Evolutionary conservation across 2,797 vertebrate species (phyloP).

Genomic region (Trematomus bernacchii): DNA sequence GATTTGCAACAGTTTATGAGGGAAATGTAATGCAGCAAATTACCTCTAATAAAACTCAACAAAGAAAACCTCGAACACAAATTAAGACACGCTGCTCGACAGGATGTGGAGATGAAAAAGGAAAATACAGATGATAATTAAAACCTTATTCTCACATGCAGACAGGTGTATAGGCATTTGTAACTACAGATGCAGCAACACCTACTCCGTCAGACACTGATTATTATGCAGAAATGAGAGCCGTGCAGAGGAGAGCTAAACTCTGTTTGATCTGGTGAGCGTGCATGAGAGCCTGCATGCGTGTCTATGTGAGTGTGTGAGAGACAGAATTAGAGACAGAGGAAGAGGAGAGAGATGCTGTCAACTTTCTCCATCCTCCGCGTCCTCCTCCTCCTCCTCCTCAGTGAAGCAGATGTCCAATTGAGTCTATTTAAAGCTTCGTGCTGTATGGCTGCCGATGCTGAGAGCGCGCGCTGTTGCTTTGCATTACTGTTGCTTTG

Average conservation of each 20-base stretch:
- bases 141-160: neutral
- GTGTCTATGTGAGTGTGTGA: slow-evolving; percentile 19
- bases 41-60: neutral
- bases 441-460: slow-evolving; percentile 60
- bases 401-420: slow-evolving; percentile 81
- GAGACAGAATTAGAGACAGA: slow-evolving; percentile 75
- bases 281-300: neutral
- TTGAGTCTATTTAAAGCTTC: slow-evolving; percentile 78
- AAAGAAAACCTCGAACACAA: neutral
- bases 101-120: neutral
- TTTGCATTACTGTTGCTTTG: slow-evolving; percentile 52
- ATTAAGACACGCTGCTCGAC: neutral
- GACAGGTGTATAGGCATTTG: slow-evolving; percentile 15
- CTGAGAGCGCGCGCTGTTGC: slow-evolving; percentile 62
- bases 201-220: slow-evolving; percentile 40
- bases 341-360: slow-evolving; percentile 71
- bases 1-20: neutral
- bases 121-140: slow-evolving; percentile 19
- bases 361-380: slow-evolving; percentile 71
- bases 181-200: slow-evolving; percentile 26
- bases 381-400: slow-evolving; percentile 66
- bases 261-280: slow-evolving; percentile 41
- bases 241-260: slow-evolving; percentile 33
- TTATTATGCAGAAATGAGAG: slow-evolving; percentile 56
- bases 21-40: neutral